These are phyloP conservation scores for Cliona cf. orientalis DNA, from an alignment of 37 sponge, comb jelly and placozoan species.

Conservation along the genomic window DNA sequence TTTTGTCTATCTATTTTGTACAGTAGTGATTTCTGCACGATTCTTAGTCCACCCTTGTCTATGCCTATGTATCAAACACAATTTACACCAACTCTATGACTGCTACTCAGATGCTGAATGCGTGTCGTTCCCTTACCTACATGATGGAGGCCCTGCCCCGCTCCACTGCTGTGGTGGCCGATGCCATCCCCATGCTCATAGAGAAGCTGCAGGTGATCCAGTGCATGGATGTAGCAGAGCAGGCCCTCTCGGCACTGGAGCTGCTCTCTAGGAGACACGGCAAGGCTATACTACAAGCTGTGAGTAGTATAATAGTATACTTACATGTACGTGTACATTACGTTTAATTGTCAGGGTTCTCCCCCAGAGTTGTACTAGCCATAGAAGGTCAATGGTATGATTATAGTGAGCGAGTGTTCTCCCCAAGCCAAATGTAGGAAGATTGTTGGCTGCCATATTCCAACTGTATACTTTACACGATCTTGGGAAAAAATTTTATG, in stretches of 20 bases:
- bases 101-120: slow-evolving; percentile 79
- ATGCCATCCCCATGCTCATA: slow-evolving; percentile 81
- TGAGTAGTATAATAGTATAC: slow-evolving; percentile 68
- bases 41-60: too few species aligned
- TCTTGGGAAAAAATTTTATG: too few species aligned
- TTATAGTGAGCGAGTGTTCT: too few species aligned
- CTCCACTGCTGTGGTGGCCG: slow-evolving; percentile 69
- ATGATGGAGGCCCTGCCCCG: slow-evolving; percentile 97
- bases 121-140: slow-evolving; percentile 95
- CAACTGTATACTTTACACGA: too few species aligned
- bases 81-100: too few species aligned
- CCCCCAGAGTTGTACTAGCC: neutral
- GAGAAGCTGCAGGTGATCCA: slow-evolving; percentile 86
- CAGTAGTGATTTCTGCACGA: too few species aligned
- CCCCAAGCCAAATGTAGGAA: too few species aligned
- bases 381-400: too few species aligned
- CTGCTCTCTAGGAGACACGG: slow-evolving; percentile 85
- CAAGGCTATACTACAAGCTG: slow-evolving; percentile 85
- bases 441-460: too few species aligned
- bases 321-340: neutral
- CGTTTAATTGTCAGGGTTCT: neutral
- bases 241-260: slow-evolving; percentile 92
- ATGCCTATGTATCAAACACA: too few species aligned
- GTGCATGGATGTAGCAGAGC: slow-evolving; percentile 99
- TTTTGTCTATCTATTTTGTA: too few species aligned